Conservation (phyloP, 1,140 invertebrate genomes). For the Maconellicoccus hirsutus region DNA sequence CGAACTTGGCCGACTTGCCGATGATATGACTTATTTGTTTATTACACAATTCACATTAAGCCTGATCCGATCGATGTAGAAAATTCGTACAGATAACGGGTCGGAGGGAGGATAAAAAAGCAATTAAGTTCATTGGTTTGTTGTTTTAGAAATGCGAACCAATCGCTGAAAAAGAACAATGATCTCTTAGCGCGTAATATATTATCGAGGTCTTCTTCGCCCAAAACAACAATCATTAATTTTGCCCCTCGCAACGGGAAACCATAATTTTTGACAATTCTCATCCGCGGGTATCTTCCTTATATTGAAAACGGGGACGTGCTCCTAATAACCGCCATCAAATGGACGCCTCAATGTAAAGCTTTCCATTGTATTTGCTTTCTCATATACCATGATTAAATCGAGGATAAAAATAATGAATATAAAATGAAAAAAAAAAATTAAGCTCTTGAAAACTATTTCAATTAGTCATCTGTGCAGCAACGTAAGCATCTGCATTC, state of each 20-base stretch:
- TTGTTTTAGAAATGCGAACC: constrained; percentile 3
- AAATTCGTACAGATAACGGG: not conserved
- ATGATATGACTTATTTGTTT: not conserved
- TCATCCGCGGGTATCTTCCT: not conserved
- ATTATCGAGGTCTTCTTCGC: constrained; percentile 16
- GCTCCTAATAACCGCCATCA: constrained; percentile 15
- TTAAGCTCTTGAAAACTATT: not conserved
- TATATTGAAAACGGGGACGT: constrained; percentile 8
- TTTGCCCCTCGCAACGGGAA: constrained; percentile 14
- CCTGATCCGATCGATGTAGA: not conserved
- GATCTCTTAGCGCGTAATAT: not conserved
- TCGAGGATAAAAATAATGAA: not conserved
- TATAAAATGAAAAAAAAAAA: not conserved
- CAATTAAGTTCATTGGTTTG: constrained; percentile 16
- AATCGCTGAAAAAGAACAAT: constrained; percentile 15
- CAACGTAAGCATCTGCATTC: no score
- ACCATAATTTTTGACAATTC: constrained; percentile 19
- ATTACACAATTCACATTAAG: not conserved
- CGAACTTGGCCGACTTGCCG: constrained; percentile 6
- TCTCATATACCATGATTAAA: constrained; percentile 11
- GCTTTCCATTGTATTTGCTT: constrained; percentile 16
- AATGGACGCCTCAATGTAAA: not conserved
- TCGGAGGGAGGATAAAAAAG: not conserved
- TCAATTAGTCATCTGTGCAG: no score
- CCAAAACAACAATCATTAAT: constrained; percentile 13